Evolutionary conservation across 2,888 invertebrate genomes (phyloP).

Genomic region (Drosophila borborema): DNA sequence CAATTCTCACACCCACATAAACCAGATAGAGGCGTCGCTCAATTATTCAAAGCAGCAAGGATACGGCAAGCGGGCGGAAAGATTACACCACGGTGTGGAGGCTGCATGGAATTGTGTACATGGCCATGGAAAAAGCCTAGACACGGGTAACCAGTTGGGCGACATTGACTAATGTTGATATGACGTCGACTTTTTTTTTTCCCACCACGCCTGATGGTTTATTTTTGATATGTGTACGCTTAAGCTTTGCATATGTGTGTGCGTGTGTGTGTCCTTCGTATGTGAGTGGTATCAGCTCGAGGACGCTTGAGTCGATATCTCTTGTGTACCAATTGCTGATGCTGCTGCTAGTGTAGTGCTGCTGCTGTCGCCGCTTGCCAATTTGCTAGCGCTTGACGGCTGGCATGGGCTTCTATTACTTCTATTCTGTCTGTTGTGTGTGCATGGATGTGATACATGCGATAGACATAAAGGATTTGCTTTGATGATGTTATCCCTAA

Average conservation of each 20-base stretch:
- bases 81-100: constrained; percentile 10
- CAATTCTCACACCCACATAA: constrained; percentile 34
- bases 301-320: constrained; percentile 55
- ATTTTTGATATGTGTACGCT: constrained; percentile 72
- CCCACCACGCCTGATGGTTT: constrained; percentile 57
- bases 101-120: constrained; percentile 23
- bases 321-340: constrained; percentile 69
- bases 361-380: constrained; percentile 16
- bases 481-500: constrained; percentile 80
- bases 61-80: constrained; percentile 20
- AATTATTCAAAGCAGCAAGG: constrained; percentile 56
- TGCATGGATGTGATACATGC: constrained; percentile 54
- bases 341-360: constrained; percentile 12
- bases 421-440: constrained; percentile 33
- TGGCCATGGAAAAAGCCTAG: constrained; percentile 58
- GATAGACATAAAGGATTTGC: constrained; percentile 76
- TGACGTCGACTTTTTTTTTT: constrained; percentile 62
- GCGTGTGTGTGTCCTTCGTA: background rate
- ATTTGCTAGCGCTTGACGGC: constrained; percentile 52
- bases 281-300: constrained; percentile 9
- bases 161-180: constrained; percentile 81
- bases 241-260: constrained; percentile 42
- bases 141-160: constrained; percentile 71
- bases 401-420: constrained; percentile 41
- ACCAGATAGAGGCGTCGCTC: constrained; percentile 25